These are phyloP conservation scores for Lasiurus borealis DNA, from an alignment of 2,113 vertebrate species.

Conservation along the genomic window DNA sequence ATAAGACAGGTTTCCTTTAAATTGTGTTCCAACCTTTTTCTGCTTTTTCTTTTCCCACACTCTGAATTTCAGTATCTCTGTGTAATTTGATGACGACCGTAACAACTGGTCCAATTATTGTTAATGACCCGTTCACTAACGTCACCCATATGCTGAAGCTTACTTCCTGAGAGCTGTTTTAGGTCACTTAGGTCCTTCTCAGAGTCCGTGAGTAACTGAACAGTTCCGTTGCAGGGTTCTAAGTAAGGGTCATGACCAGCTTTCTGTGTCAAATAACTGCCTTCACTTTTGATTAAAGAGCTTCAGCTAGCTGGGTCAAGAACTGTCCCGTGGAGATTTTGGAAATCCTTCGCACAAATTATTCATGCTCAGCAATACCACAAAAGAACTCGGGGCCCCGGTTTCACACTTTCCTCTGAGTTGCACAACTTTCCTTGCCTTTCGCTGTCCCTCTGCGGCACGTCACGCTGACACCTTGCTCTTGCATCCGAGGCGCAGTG, in stretches of 20 bases:
- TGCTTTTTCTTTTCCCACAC: slow-evolving; percentile 45
- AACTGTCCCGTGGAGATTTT: neutral
- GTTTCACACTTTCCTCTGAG: slow-evolving; percentile 10
- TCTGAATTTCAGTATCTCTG: slow-evolving; percentile 27
- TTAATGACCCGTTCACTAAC: neutral
- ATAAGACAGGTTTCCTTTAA: neutral
- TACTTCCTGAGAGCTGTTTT: neutral
- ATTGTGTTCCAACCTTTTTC: neutral
- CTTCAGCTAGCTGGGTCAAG: neutral
- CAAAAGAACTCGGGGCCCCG: neutral
- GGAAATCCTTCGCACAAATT: neutral
- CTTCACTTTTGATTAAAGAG: neutral
- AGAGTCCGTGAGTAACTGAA: neutral
- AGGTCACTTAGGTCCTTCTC: neutral
- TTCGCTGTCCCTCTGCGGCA: neutral
- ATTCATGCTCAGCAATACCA: neutral
- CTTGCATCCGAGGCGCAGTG: neutral
- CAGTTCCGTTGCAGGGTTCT: neutral
- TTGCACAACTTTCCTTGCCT: neutral
- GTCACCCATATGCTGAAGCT: neutral
- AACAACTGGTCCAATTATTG: neutral
- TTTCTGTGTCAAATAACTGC: neutral
- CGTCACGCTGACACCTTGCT: slow-evolving; percentile 45
- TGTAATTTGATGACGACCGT: neutral
- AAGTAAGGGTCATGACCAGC: neutral